phyloP scores from a whole-genome alignment of 2,888 invertebrate species.

The Hydropsyche betteni region DNA sequence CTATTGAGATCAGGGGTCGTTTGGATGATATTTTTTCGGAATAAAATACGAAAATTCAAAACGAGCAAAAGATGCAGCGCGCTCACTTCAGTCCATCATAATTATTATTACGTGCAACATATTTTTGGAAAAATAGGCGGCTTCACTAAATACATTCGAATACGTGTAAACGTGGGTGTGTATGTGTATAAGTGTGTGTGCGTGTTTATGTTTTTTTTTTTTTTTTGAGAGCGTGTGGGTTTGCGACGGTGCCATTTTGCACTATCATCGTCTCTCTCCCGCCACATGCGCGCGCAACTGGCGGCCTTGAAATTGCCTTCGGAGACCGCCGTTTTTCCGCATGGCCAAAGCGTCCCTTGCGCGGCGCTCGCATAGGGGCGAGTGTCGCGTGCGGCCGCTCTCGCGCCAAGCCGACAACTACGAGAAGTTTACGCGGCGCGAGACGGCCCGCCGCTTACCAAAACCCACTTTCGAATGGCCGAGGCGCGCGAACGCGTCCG shows the following conservation, averaged over 20 bases:
- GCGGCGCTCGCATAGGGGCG: not conserved
- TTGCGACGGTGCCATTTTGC: slow-evolving; percentile 28
- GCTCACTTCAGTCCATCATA: too few species aligned
- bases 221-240: not conserved
- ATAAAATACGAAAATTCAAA: too few species aligned
- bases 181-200: not conserved
- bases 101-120: slow-evolving; percentile 4
- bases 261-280: slow-evolving; percentile 6
- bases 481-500: not conserved
- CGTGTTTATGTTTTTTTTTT: not conserved
- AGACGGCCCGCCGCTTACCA: slow-evolving; percentile 4
- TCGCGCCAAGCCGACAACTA: not conserved
- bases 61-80: too few species aligned
- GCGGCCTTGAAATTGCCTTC: slow-evolving; percentile 33
- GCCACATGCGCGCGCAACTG: slow-evolving; percentile 30
- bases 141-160: not conserved
- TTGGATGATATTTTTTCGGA: too few species aligned
- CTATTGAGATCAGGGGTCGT: too few species aligned
- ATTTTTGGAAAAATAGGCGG: slow-evolving; percentile 30
- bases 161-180: not conserved
- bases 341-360: not conserved
- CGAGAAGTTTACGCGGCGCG: slow-evolving; percentile 9
- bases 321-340: not conserved
- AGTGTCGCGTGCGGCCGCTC: not conserved
- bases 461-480: slow-evolving; percentile 22